Evolutionary conservation across 2,888 invertebrate genomes (phyloP).

Genomic region (Tinea semifulvella): DNA sequence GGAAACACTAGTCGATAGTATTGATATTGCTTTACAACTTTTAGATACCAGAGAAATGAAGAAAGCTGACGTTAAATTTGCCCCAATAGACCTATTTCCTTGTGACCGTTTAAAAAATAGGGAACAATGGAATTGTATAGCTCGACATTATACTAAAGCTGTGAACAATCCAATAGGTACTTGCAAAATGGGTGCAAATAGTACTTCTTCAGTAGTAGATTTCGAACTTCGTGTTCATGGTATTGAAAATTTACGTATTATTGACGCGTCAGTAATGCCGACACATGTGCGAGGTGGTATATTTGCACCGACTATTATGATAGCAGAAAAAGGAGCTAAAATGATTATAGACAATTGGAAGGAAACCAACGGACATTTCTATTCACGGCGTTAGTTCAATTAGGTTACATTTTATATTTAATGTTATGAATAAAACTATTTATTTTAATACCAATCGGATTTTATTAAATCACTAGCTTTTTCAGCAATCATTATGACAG

Average conservation of each 20-base stretch:
- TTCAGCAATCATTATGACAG: conserved; percentile 61
- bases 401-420: conserved; percentile 1
- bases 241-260: conserved; percentile 50
- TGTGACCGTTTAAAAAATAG: conserved; percentile 50
- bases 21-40: conserved; percentile 53
- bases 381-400: conserved; percentile 20
- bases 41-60: conserved; percentile 56
- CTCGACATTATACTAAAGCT: conserved; percentile 57
- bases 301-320: conserved; percentile 54
- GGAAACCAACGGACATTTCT: conserved; percentile 44
- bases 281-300: conserved; percentile 49
- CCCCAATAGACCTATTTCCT: conserved; percentile 52
- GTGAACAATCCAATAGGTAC: conserved; percentile 55
- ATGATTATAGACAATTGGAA: conserved; percentile 56
- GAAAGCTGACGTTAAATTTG: conserved; percentile 50
- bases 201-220: conserved; percentile 49
- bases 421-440: conserved; percentile 18
- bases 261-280: conserved; percentile 59
- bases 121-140: conserved; percentile 60
- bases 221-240: conserved; percentile 49
- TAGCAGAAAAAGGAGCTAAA: conserved; percentile 55
- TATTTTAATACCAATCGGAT: conserved; percentile 48
- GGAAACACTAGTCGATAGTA: conserved; percentile 50
- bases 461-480: conserved; percentile 59
- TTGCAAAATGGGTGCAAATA: conserved; percentile 54